Percentiles rank a stretch among this genome's conserved stretches.
Evolutionary conservation across 2,797 vertebrate genomes (phyloP).

Genomic region (Chaunax sp.): DNA sequence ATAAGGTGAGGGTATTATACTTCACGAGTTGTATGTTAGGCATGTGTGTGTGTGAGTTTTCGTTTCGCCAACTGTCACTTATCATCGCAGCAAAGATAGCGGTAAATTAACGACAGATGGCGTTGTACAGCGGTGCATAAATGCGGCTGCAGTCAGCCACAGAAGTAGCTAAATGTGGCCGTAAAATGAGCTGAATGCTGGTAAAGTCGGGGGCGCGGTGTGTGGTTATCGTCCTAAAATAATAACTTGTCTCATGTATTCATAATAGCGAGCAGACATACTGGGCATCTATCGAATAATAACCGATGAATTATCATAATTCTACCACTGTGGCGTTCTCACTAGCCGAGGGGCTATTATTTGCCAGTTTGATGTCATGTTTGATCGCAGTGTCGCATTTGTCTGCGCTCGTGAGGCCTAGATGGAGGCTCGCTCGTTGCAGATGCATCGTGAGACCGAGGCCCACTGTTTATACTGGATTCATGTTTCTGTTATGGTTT

Average conservation of each 20-base stretch:
- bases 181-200: not conserved
- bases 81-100: not conserved
- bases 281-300: too few relatives aligned
- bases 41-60: too few relatives aligned
- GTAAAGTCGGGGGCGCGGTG: constrained; percentile 19
- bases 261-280: constrained; percentile 21
- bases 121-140: accelerated
- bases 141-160: accelerated
- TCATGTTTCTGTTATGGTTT: constrained; percentile 34
- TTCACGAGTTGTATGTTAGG: too few relatives aligned
- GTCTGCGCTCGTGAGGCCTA: constrained; percentile 60
- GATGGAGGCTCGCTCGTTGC: constrained; percentile 29
- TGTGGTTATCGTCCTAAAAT: constrained; percentile 6
- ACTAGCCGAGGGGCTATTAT: not conserved
- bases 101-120: not conserved
- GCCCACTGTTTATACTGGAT: not conserved
- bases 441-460: constrained; percentile 16
- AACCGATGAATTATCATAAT: accelerated
- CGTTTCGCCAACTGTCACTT: not conserved
- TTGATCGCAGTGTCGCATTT: constrained; percentile 62
- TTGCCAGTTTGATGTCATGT: not conserved
- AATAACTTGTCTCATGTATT: not conserved
- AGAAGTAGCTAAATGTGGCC: not conserved
- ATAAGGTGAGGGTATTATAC: constrained; percentile 38
- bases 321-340: accelerated